Base-by-base conservation (phyloP, 1,140 invertebrate species). In the Pogonus chalceus region DNA sequence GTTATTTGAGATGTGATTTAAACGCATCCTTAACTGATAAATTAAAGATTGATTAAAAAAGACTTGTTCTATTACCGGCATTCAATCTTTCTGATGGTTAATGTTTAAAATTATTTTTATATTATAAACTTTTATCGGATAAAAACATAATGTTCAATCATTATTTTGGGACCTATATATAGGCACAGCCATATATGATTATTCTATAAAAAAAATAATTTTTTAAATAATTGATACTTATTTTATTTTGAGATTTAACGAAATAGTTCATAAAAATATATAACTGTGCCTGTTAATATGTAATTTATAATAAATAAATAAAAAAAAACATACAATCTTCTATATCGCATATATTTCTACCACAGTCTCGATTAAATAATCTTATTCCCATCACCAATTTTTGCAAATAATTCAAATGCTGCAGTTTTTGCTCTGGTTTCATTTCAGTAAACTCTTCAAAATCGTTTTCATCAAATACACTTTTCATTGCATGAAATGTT, bases 401-500 rank as follows among this genome's bases (percentile, higher is more conserved):
- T 62, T 76, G 69, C 22, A 84, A 61, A 56, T 83, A 76, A 26
- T 70, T 66, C 7, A 84, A 55, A 31, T 80, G 75, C 10, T 67
- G 65, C 59, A 73, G 65, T 61, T 76, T 79, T 48, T 78, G 76
- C 35, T 61, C 57, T 55, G 74, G 74, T 1, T 76, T 72, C 35
- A 83, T 62, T 14, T 72, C 67, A 26, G 83, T 72, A 58, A 86
- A 88, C 2, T 77, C 70, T 39, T 75, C 75, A 12, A 88, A 63
- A 61, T 89, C 87, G 1, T 79, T 77, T 49, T 79, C 72, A 2
- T 81, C 78, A 61, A 87, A 84, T 4, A 89, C 78, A 65, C 85
- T 88, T 61, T 85, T 82, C 14, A 88, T 65, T 0, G 85, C 83
- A 31, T 79, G 75, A 54, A 78, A 71, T 2, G 76, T 78, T 67